phyloP scores from a whole-genome alignment of 2,888 invertebrate genomes.

The Ashinkailepas kermadecensis region DNA sequence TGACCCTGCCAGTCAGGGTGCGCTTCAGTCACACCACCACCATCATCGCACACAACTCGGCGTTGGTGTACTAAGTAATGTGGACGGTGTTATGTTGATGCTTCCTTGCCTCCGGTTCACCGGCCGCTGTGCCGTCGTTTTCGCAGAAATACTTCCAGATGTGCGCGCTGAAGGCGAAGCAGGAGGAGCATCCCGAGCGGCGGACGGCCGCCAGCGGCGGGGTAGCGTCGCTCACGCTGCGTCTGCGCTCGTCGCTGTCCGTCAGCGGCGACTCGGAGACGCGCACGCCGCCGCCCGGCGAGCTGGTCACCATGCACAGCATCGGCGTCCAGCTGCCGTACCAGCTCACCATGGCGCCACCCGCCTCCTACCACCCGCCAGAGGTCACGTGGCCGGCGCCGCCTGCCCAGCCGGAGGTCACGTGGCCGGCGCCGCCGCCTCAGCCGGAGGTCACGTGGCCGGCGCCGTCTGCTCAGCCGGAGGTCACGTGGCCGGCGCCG shows the following conservation, averaged over 20 bases:
- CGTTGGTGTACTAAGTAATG: too few species aligned
- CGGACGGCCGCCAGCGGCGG: not conserved
- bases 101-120: not conserved
- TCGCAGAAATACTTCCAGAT: conserved; percentile 5
- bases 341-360: conserved; percentile 7
- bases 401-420: too few species aligned
- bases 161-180: not conserved
- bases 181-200: not conserved
- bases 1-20: too few species aligned
- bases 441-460: too few species aligned
- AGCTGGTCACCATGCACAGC: conserved; percentile 7
- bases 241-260: not conserved
- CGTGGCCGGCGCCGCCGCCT: too few species aligned
- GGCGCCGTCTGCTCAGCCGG: not conserved
- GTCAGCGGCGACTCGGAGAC: not conserved
- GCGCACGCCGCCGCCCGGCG: not conserved
- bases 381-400: too few species aligned
- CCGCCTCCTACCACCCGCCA: not conserved
- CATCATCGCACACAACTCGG: too few species aligned
- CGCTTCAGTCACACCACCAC: too few species aligned
- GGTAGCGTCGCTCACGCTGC: not conserved
- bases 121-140: not conserved
- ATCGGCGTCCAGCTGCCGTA: conserved; percentile 13
- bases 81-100: not conserved
- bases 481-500: too few species aligned